A percentile compares a stretch with the other conserved stretches of the same genome.
These are phyloP conservation scores for Dryocosmus kuriphilus DNA, from an alignment of 2,888 invertebrate genomes.

Conservation along the genomic window DNA sequence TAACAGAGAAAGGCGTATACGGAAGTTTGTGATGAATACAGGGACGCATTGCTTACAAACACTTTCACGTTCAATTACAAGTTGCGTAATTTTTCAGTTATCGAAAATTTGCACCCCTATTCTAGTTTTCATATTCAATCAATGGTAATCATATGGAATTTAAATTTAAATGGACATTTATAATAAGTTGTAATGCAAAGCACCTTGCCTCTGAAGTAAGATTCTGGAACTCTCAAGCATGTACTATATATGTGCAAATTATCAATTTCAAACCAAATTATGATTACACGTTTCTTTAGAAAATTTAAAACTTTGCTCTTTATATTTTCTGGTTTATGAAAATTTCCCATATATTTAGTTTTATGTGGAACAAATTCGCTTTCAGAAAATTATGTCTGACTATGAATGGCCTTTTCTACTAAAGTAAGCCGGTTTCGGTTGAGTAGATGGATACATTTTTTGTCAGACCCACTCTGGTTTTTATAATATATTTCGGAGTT, in stretches of 20 bases:
- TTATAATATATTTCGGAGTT: background rate
- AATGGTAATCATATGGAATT: background rate
- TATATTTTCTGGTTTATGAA: background rate
- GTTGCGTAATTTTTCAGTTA: background rate
- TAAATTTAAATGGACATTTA: background rate
- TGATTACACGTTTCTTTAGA: background rate
- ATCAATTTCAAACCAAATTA: too few relatives aligned
- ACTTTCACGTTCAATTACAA: background rate
- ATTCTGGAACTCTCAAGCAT: background rate
- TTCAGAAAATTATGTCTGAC: background rate
- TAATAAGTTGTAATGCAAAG: background rate
- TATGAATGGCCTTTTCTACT: background rate
- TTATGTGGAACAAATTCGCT: too few relatives aligned
- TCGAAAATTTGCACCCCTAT: background rate
- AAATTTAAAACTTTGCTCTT: background rate
- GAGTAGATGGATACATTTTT: slow-evolving; percentile 8
- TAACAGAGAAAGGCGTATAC: slow-evolving; percentile 33
- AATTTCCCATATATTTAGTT: background rate
- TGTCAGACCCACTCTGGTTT: background rate
- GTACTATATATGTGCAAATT: background rate
- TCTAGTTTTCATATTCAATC: background rate
- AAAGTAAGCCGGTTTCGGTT: background rate
- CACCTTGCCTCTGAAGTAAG: background rate
- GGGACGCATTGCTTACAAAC: background rate
- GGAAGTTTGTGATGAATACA: slow-evolving; percentile 23